Base-by-base conservation (phyloP, 2,888 invertebrate genomes). In the Cosmopolites sordidus region DNA sequence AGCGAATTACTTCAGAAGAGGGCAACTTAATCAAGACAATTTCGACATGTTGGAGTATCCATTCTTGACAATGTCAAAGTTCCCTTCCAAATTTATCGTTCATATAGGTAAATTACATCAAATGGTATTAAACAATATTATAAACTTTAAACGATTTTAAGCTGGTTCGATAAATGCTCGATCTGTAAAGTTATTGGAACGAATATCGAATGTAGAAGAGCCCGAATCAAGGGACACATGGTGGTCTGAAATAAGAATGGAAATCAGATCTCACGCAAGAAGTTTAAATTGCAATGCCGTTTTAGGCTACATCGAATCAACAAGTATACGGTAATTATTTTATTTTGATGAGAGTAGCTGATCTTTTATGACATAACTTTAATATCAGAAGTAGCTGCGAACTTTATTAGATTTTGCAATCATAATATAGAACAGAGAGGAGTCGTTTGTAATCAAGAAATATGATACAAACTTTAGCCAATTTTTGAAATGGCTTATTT, bases 211-310 rank as follows among this genome's bases (percentile, higher is more conserved):
- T 73, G 80, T 87, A 45, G 92, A 94, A 64, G 95, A 95, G 71
- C 90, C 92, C 12, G 93, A 93, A 69, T 87, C 89, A 2, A 80
- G 96, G 38, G 95, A 96, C 66, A 87, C 88, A 1, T 97, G 97
- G 95, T 98, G 98, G 97, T 92, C 89, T 0, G 96, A 98, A 75
- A 79, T 98, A 16, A 78, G 98, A 44, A 93, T 93, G 72, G 98
- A 98, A 78, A 87, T 98, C 51, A 81, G 95, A 0, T 93, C 96
- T 2, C 97, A 98, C 72, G 92, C 93, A 3, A 78, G 92, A 33
- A 89, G 94, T 1, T 77, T 98, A 58, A 89, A 91, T 9, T 98
- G 98, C 67, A 94, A 95, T 72, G 92, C 94, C 3, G 92, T 98
- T 42, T 77, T 98, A 37, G 97, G 93, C 0, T 98, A 98, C 73